Evolutionary conservation across 2,797 vertebrate genomes (phyloP).

Genomic region (Leptatherina wallacei): DNA sequence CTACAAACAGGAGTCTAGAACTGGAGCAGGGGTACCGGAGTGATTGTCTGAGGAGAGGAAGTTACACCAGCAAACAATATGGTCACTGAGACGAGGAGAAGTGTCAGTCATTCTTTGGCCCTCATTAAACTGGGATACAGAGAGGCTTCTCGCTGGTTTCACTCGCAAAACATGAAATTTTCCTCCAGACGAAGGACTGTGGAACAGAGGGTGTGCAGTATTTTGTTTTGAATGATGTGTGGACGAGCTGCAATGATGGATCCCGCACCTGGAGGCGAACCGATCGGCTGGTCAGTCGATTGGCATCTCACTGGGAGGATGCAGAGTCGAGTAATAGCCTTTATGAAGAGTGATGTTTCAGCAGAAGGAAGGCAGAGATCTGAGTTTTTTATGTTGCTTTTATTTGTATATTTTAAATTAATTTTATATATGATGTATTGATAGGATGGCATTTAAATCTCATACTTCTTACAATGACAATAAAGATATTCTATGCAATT

Average conservation of each 20-base stretch:
- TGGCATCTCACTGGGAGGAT: slow-evolving; percentile 39
- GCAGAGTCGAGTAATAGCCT: slow-evolving; percentile 46
- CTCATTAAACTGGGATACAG: slow-evolving; percentile 31
- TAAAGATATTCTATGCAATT: too few relatives aligned
- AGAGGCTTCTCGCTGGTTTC: not conserved
- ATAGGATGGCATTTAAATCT: too few relatives aligned
- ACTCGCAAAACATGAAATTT: slow-evolving; percentile 11
- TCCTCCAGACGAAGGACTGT: slow-evolving; percentile 13
- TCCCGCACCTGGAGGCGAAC: slow-evolving; percentile 35
- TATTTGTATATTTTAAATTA: too few relatives aligned
- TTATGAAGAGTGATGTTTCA: slow-evolving; percentile 63
- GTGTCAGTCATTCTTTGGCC: slow-evolving; percentile 33
- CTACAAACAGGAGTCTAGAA: slow-evolving; percentile 48
- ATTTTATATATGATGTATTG: too few relatives aligned
- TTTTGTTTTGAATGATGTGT: slow-evolving; percentile 38
- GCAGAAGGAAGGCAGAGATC: not conserved
- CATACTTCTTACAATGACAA: too few relatives aligned
- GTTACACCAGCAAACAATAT: slow-evolving; percentile 38
- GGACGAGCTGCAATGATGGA: slow-evolving; percentile 34
- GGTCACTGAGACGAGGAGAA: slow-evolving; percentile 47
- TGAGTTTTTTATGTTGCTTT: too few relatives aligned
- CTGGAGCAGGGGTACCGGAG: slow-evolving; percentile 32
- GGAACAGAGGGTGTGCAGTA: slow-evolving; percentile 22
- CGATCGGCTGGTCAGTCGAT: slow-evolving; percentile 24
- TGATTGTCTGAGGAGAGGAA: slow-evolving; percentile 37